Percentiles rank a stretch among this genome's conserved stretches.
Conservation (phyloP, 2,888 invertebrate species). For the Cephalotes varians region DNA sequence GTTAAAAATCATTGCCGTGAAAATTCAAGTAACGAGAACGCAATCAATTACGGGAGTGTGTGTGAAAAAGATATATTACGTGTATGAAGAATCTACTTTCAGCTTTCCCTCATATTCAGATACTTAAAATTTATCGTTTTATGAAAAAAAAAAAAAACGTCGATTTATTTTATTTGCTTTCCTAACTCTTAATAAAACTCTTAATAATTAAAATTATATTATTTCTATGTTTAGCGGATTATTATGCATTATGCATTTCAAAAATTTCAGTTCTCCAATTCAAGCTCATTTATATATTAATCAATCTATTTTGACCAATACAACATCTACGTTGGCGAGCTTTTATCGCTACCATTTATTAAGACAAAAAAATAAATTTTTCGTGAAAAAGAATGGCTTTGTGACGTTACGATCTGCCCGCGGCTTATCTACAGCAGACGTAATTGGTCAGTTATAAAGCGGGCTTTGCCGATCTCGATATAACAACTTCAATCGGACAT, state of each 20-base stretch:
- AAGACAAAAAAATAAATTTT: neutral
- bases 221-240: neutral
- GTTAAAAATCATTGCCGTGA: slow-evolving; percentile 11
- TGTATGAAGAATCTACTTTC: neutral
- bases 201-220: neutral
- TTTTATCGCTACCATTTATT: neutral
- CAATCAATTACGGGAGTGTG: neutral
- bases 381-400: neutral
- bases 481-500: neutral
- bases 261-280: neutral
- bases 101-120: neutral
- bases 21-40: slow-evolving; percentile 9
- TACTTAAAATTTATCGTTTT: neutral
- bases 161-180: neutral
- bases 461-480: neutral
- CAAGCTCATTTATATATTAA: neutral
- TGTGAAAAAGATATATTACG: neutral
- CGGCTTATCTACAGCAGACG: neutral
- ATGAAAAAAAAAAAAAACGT: neutral
- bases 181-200: neutral
- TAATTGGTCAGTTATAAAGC: slow-evolving; percentile 26
- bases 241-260: neutral
- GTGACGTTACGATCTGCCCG: neutral
- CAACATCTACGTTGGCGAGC: neutral
- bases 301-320: neutral